Conservation (phyloP, 2,113 vertebrate species). For the Hirundichthys speculiger region DNA sequence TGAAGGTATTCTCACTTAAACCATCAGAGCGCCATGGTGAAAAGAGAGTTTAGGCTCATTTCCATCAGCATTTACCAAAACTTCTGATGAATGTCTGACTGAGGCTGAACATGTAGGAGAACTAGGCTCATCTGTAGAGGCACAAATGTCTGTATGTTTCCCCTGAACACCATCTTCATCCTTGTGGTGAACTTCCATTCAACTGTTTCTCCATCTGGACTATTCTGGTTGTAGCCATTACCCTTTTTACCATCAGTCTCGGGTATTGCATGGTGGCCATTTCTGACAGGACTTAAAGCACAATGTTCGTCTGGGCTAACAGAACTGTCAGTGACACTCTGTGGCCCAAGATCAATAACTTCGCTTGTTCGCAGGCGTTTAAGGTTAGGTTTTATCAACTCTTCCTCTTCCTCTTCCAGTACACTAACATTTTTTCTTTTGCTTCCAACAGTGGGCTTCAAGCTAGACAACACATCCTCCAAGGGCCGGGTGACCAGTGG, state of each 20-base stretch:
- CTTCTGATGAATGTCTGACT: conserved; percentile 1
- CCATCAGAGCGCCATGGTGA: background rate
- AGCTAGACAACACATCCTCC: conserved; percentile 83
- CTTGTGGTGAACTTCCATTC: background rate
- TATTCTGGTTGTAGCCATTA: conserved; percentile 19
- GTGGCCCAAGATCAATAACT: background rate
- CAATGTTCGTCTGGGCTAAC: background rate
- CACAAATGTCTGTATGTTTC: background rate
- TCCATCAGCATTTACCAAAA: background rate
- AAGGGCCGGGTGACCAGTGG: conserved; percentile 88
- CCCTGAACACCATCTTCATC: background rate
- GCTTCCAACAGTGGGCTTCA: conserved; percentile 49
- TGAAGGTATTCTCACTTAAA: background rate
- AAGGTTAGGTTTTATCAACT: conserved; percentile 39
- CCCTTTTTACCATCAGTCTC: background rate
- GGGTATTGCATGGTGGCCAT: conserved; percentile 11
- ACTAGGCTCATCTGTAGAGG: conserved; percentile 1
- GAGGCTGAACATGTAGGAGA: background rate
- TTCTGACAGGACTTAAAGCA: background rate
- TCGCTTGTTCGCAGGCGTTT: conserved; percentile 70
- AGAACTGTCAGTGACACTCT: background rate
- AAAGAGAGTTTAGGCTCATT: background rate
- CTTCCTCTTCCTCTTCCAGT: conserved; percentile 49
- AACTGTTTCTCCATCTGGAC: background rate
- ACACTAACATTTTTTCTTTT: conserved; percentile 78